A percentile compares a stretch with the other conserved stretches of the same genome.
Conservation (phyloP, 2,888 invertebrate genomes). For the Galeopsomyia nigrocyanea region DNA sequence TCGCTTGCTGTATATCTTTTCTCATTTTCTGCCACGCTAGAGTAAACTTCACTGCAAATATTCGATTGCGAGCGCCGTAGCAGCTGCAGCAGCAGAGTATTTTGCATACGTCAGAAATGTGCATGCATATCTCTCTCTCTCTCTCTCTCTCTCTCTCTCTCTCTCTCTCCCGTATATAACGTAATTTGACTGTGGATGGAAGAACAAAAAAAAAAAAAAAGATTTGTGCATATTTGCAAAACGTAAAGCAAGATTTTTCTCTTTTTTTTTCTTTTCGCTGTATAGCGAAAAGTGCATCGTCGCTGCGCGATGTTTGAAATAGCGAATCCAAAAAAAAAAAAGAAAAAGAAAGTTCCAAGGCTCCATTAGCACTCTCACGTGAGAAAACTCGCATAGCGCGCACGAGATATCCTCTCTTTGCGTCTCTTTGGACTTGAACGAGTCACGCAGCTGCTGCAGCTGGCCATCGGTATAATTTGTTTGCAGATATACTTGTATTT, state of each 20-base stretch:
- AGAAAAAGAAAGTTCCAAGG: slow-evolving; percentile 17
- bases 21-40: no score
- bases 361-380: slow-evolving; percentile 34
- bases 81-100: no score
- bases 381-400: slow-evolving; percentile 22
- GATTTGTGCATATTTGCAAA: no score
- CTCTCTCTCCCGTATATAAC: no score
- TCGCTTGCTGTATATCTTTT: neutral
- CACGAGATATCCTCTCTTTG: neutral
- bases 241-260: neutral
- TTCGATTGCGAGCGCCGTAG: no score
- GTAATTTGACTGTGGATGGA: no score
- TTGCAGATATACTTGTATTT: neutral
- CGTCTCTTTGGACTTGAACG: slow-evolving; percentile 7
- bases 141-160: no score
- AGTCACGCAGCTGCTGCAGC: neutral
- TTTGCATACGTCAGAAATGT: no score
- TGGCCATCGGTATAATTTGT: neutral
- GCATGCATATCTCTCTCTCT: no score
- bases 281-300: neutral
- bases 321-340: no score
- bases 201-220: no score
- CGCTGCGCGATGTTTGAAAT: neutral
- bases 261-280: neutral
- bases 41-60: no score